Evolutionary conservation across 2,888 invertebrate genomes (phyloP).

Genomic region (Sinopyrophorus schimmeli): DNA sequence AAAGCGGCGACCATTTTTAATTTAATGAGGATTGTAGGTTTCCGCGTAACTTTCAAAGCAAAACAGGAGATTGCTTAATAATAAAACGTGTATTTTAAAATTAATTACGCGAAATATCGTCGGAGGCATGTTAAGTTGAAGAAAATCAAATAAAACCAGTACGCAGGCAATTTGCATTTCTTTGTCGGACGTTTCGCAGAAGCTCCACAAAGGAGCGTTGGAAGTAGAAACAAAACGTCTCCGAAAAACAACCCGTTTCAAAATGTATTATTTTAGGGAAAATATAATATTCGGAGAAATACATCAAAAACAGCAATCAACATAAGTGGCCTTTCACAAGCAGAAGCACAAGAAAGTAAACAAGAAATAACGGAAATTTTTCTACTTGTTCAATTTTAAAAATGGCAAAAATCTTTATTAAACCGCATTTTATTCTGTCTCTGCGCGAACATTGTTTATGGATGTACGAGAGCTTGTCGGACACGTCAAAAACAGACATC

Average conservation of each 20-base stretch:
- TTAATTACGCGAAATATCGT: too few relatives aligned
- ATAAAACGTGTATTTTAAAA: too few relatives aligned
- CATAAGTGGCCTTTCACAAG: constrained; percentile 15
- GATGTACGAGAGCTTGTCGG: constrained; percentile 13
- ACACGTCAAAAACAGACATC: constrained; percentile 23
- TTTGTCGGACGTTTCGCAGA: not conserved
- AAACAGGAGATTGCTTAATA: too few relatives aligned
- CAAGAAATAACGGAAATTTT: not conserved
- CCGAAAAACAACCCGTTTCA: constrained; percentile 10
- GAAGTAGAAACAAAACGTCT: constrained; percentile 10
- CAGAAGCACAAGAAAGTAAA: constrained; percentile 10
- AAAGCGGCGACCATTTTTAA: too few relatives aligned
- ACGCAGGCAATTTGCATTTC: constrained; percentile 1
- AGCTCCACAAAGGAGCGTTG: constrained; percentile 1
- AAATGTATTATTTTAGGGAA: constrained; percentile 11
- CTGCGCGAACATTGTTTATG: constrained; percentile 18
- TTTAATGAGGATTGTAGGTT: too few relatives aligned
- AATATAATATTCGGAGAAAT: constrained; percentile 13
- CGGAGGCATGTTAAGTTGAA: too few relatives aligned
- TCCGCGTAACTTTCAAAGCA: too few relatives aligned
- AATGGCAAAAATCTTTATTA: constrained; percentile 41
- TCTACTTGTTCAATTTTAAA: constrained; percentile 38
- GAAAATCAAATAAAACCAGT: constrained; percentile 5
- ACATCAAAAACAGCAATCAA: constrained; percentile 21
- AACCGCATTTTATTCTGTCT: constrained; percentile 21